A percentile compares a stretch with the other conserved stretches of the same genome.
Conservation (phyloP, 2,797 vertebrate genomes). For the Picus viridis region DNA sequence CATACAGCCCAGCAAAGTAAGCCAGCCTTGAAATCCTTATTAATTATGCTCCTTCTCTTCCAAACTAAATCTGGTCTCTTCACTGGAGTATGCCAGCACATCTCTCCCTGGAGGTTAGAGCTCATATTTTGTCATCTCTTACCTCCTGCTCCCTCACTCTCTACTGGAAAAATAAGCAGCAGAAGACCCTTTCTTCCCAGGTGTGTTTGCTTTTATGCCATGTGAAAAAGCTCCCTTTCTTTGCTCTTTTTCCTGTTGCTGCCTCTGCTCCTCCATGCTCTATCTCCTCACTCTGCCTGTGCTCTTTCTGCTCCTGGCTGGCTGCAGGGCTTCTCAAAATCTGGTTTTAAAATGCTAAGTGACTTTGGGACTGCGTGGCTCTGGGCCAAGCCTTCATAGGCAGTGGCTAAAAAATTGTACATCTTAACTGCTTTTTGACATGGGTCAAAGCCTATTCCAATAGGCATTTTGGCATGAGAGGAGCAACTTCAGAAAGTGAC, state of each 20-base stretch:
- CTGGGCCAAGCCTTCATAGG: not conserved
- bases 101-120: not conserved
- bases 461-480: not conserved
- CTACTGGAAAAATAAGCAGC: not conserved
- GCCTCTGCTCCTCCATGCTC: not conserved
- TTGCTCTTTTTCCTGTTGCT: not conserved
- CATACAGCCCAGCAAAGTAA: not conserved
- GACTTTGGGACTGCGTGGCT: slow-evolving; percentile 5
- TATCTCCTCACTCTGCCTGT: not conserved
- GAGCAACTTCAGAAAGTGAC: not conserved
- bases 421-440: not conserved
- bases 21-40: not conserved
- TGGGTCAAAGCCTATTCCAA: not conserved
- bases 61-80: not conserved
- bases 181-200: not conserved
- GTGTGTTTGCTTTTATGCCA: not conserved
- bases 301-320: not conserved
- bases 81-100: not conserved
- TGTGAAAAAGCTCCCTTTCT: not conserved
- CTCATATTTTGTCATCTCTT: not conserved
- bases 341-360: not conserved
- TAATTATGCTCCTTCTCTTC: not conserved
- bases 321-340: slow-evolving; percentile 37
- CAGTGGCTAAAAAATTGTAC: not conserved
- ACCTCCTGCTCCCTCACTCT: not conserved